These are phyloP conservation scores for Epinotia demarniana DNA, from an alignment of 2,888 invertebrate genomes.

Conservation along the genomic window DNA sequence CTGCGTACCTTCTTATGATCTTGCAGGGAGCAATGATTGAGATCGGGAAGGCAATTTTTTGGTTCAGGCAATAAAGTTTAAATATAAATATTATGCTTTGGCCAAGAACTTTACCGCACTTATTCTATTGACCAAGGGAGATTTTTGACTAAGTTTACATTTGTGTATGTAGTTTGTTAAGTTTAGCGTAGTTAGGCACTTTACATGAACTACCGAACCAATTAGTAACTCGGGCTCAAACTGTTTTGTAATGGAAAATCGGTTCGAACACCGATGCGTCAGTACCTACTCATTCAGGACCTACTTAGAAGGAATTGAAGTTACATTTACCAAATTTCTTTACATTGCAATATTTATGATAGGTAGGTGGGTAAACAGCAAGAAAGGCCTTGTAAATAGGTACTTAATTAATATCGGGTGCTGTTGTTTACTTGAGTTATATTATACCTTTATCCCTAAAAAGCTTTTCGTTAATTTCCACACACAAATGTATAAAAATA, in stretches of 20 bases:
- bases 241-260: not conserved
- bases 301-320: not conserved
- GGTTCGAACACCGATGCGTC: not conserved
- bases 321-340: not conserved
- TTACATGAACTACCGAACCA: not conserved
- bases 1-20: not conserved
- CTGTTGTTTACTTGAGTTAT: no score
- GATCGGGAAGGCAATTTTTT: no score
- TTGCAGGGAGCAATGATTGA: not conserved
- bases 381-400: not conserved
- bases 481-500: not conserved
- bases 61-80: no score
- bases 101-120: no score
- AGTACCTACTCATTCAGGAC: not conserved
- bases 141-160: not conserved
- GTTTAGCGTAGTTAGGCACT: not conserved
- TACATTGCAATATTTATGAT: not conserved
- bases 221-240: not conserved
- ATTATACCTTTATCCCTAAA: not conserved
- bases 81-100: no score
- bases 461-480: not conserved
- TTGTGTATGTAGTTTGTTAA: not conserved
- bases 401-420: not conserved
- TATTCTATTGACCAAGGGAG: no score
- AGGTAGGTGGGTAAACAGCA: not conserved